Base-by-base conservation (phyloP, 2,888 invertebrate species). In the Andrena marginata region DNA sequence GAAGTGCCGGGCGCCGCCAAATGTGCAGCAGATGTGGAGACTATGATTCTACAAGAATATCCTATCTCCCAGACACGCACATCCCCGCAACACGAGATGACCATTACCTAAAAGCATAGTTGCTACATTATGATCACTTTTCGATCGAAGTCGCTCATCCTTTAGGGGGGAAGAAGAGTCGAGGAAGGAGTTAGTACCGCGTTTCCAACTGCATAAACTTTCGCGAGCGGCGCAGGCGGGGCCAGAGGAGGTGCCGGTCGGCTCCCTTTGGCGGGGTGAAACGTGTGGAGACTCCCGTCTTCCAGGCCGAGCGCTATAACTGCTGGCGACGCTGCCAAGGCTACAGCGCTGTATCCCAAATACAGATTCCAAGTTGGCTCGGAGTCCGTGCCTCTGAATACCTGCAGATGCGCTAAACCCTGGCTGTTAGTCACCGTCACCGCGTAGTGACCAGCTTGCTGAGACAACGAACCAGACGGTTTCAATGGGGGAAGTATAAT, bases 61-160 rank as follows among this genome's bases (percentile, higher is more conserved):
- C 91, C 92, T 75, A 94, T 92, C 89, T 94, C 94, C 94, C 94
- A 94, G n/a, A 94, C 94, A 20, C 94, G 90, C n/a, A 94, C 92
- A 48, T 92, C 94, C 2, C 93, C 94, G 72, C 92, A 93, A 80
- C 93, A 91, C 3, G 94, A 94, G 81, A 94, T 93, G 1, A 93
- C 92, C 94, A 94, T 94, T n/a, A 93, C 92, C 93, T 93, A 33
- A 62, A 77, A 64, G 35, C 16, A 42, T 42, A 10, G 1, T 56
- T 20, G 7, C 16, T 51, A 20, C 6, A 67, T 8, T 26, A 56
- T 51, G 16, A 54, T 67, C 7, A 23, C 48, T 6, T 2, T 71
- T 54, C 7, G 10, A 49, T 56, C 6, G 2, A 35, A 23, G 20
- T 31, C 6, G n/a, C 7, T 16, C 42, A 59, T 59, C 67, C 20